phyloP scores from a whole-genome alignment of 1,140 invertebrate genomes.

The Temnothorax nylanderi region DNA sequence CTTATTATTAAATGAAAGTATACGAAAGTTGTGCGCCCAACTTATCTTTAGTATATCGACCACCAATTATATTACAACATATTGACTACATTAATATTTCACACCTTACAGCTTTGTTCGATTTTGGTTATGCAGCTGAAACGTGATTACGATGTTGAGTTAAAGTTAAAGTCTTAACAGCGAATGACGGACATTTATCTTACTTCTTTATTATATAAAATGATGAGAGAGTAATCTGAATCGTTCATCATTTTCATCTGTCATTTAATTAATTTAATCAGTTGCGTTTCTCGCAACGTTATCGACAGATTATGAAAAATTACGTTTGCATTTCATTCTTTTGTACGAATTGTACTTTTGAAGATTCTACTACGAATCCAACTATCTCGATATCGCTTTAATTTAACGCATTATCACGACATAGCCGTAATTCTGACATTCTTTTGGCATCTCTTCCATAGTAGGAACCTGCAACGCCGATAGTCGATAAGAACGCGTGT shows the following conservation, averaged over 20 bases:
- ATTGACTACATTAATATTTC: slow-evolving; percentile 71
- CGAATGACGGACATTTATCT: slow-evolving; percentile 42
- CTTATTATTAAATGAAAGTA: slow-evolving; percentile 51
- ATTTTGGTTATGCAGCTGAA: slow-evolving; percentile 56
- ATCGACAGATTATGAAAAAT: slow-evolving; percentile 4
- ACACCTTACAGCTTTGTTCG: slow-evolving; percentile 36
- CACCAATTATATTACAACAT: slow-evolving; percentile 73
- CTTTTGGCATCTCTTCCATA: background rate
- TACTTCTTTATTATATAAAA: slow-evolving; percentile 19
- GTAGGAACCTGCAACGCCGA: background rate
- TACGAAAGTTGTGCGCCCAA: slow-evolving; percentile 61
- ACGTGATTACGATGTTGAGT: slow-evolving; percentile 64
- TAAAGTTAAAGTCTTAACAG: slow-evolving; percentile 55
- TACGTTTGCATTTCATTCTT: background rate
- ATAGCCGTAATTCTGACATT: background rate
- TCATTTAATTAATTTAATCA: background rate
- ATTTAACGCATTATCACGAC: background rate
- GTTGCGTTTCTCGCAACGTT: background rate
- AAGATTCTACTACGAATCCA: background rate
- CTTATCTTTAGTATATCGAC: slow-evolving; percentile 74
- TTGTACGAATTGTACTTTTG: slow-evolving; percentile 11
- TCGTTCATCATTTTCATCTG: slow-evolving; percentile 16
- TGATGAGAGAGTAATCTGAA: slow-evolving; percentile 20
- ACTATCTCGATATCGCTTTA: background rate
- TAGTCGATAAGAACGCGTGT: background rate